Evolutionary conservation across 2,113 vertebrate genomes (phyloP).

Genomic region (Oplegnathus fasciatus): DNA sequence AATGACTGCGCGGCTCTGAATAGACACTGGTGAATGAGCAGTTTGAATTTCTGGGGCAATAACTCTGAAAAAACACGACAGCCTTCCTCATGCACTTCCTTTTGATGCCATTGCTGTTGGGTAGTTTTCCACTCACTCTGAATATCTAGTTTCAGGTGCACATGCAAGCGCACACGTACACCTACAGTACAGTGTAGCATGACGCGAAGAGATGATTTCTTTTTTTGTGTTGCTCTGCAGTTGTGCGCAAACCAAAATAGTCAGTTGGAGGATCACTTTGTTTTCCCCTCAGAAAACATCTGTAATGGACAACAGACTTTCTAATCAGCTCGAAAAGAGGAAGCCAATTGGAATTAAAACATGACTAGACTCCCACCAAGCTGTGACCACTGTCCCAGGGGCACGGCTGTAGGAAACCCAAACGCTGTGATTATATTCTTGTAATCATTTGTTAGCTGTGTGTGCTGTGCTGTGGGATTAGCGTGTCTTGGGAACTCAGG

Average conservation of each 20-base stretch:
- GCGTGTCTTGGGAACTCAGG: conserved; percentile 22
- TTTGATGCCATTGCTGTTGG: conserved; percentile 37
- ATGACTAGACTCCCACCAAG: conserved; percentile 68
- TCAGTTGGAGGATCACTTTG: conserved; percentile 38
- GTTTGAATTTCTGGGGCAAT: conserved; percentile 17
- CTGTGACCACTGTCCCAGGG: conserved; percentile 67
- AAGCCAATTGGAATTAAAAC: conserved; percentile 61
- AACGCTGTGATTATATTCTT: conserved; percentile 68
- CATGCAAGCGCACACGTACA: conserved; percentile 38
- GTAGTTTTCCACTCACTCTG: conserved; percentile 57
- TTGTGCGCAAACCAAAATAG: conserved; percentile 36
- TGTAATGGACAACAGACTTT: conserved; percentile 69
- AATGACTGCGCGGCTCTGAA: conserved; percentile 5
- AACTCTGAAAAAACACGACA: not conserved
- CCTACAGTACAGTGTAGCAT: not conserved
- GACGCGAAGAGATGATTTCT: conserved; percentile 4
- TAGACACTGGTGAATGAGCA: conserved; percentile 21
- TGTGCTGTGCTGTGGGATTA: conserved; percentile 49
- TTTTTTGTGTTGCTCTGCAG: conserved; percentile 16
- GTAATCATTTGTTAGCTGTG: conserved; percentile 63
- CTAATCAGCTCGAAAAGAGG: conserved; percentile 57
- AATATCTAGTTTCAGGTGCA: conserved; percentile 61
- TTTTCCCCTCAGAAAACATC: conserved; percentile 53
- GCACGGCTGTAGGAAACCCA: conserved; percentile 65
- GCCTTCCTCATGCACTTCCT: conserved; percentile 26